Evolutionary conservation across 2,888 invertebrate genomes (phyloP), one percentile per base, ranked within the genome.

Genomic region (Tetragnatha montana): DNA sequence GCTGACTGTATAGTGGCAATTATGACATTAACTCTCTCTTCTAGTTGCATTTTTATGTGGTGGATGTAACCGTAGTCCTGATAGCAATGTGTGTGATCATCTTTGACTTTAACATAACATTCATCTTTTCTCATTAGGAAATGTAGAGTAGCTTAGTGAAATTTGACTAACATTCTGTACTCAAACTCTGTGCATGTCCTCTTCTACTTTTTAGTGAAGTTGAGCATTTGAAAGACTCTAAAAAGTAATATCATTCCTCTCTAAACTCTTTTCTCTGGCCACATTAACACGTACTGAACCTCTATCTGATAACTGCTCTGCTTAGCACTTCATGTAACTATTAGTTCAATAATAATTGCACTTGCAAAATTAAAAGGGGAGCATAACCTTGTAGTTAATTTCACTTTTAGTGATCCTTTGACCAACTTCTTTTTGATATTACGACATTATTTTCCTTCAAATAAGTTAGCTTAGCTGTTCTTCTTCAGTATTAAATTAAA

Each of bases 161-260:
- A 51, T 21, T 14, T 84, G 60, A 35, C 12, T 68, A 83, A 22
- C 60, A 47, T 76, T 85, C 49, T 79, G 8, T 75, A 78, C 78
- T 80, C 69, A 35, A n/a, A 22, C 69, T 76, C 49, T 85, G 17
- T 89, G 89, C 89, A 89, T 89, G 89, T 76, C 35, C 76, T 82
- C 22, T 76, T 70, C 49, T 85, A 17, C 35, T 35, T 35, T 35
- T 76, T 85, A 85, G 85, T 81, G 21, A 81, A 69, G 69, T 84
- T 89, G 89, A 89, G 89, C 89, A 89, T 89, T 89, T 89, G 89
- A 89, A 89, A 89, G 89, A 81, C 10, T 50, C 19, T 49, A 50
- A 74, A 75, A 22, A 73, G 14, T 60, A 60, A 74, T 60, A 4
- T 17, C 22, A 21, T 81, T 73, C 70, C 50, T 81, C 47, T 49